Percentiles rank a stretch among this genome's conserved stretches.
phyloP scores from a whole-genome alignment of 2,888 invertebrate genomes.

The Hyposoter dolosus region DNA sequence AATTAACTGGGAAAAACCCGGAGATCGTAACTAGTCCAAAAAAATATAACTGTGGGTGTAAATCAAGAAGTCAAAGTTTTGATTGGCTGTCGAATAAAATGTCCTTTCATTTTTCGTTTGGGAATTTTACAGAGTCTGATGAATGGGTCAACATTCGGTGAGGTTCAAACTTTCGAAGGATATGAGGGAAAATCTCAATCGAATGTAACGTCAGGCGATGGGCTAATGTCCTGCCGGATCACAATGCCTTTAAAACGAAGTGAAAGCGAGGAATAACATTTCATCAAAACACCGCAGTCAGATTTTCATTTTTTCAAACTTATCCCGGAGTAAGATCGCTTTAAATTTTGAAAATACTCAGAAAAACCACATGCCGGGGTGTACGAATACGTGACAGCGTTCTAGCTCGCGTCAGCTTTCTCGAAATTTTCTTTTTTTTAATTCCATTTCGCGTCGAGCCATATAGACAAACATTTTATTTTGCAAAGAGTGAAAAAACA shows the following conservation, averaged over 20 bases:
- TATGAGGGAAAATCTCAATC: too few species aligned
- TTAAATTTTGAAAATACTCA: background rate
- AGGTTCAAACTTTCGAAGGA: too few species aligned
- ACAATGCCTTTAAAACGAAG: background rate
- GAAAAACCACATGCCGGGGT: background rate
- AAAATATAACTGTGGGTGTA: too few species aligned
- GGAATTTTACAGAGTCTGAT: too few species aligned
- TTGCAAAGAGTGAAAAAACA: background rate
- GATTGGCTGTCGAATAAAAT: too few species aligned
- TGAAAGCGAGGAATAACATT: background rate
- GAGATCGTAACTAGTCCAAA: too few species aligned
- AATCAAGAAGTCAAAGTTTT: too few species aligned
- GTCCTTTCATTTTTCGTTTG: too few species aligned
- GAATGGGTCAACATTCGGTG: too few species aligned
- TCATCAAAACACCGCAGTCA: background rate
- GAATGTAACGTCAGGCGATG: too few species aligned
- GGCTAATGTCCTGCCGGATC: background rate
- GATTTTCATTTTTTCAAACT: background rate
- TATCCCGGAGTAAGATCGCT: background rate
- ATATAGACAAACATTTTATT: background rate
- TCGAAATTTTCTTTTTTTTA: background rate
- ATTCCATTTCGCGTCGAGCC: background rate
- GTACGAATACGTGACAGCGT: background rate
- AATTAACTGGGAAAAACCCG: too few species aligned
- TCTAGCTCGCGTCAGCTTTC: background rate